Base-by-base conservation (phyloP, 1,140 invertebrate genomes). In the Venturia canescens region DNA sequence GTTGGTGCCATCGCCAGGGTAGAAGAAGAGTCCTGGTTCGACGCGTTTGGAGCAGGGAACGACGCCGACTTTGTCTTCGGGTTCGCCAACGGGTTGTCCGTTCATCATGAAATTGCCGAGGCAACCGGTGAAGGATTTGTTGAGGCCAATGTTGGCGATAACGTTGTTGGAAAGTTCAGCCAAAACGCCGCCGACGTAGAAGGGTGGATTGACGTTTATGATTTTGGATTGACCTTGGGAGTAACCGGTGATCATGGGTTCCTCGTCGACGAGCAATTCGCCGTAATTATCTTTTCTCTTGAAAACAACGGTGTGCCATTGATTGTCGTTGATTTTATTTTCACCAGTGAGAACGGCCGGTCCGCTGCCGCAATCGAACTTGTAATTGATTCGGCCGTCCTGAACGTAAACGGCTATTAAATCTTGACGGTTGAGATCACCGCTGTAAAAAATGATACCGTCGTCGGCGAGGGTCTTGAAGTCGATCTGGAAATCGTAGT, bases 1-100 rank as follows among this genome's bases (percentile, higher is more conserved):
- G 82, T 92, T 92, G 79, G 87, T 91, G 6, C 96, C 96, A 74
- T 95, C 94, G 77, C 93, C 92, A 21, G 94, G 94, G 69, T 94
- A 95, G 92, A 99, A 98, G 94, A 96, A 99, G 0, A 97, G 93
- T 29, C 98, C 98, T n/a, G 93, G 91, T 90, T 99, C 98, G 0
- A 96, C 94, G 76, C 95, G 94, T 71, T 96, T 94, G 0, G 95
- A 96, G 89, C 98, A 99, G 0, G 95, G 94, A 27, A 96, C 94
- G 0, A 97, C 94, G 13, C 95, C 94, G 70, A 93, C 85, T 80
- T 93, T 90, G 27, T 89, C 81, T 5, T 91, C 86, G 15, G 95
- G 93, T 74, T 94, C 92, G 31, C 93, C 94, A 80, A 97, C 88
- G 15, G 90, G 89, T 82, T 94, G 92, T 31, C 93, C 94, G 85